Evolutionary conservation across 2,113 vertebrate genomes (phyloP), one percentile per base, ranked within the genome.

Genomic region (Chauna torquata): DNA sequence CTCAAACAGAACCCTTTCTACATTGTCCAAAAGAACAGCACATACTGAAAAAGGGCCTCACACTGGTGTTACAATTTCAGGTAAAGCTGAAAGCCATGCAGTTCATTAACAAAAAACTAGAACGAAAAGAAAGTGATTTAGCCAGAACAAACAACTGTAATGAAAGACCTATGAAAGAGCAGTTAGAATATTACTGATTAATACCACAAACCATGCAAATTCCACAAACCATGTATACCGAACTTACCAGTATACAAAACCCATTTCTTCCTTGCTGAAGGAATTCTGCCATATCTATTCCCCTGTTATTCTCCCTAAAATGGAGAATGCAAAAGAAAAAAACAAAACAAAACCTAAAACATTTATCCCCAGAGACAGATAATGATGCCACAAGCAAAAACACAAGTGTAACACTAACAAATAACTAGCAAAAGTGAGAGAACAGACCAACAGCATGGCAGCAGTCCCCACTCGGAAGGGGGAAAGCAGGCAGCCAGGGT

Each of bases 341-440:
- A 49, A 11, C 23, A 52, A 52, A 42, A 9, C 40, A 65, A 62
- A 54, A 30, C 8, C 11, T 34, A 42, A 71, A 88, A 68, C 30
- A 34, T 27, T 72, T 16, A 38, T 25, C 18, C 40, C 34, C 12
- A 36, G 59, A 28, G 30, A n/a, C 57, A 59, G 34, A 27, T 49
- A 80, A 64, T 0, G 18, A 44, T 66, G 28, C 6, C 17, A 9
- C 14, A 62, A 62, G 30, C 4, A 5, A 54, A 89, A 47, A 5
- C 34, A 40, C 0, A 0, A 93, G 2, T 23, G 45, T 55, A 69
- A 13, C 1, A 2, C 34, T 71, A 52, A 47, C 11, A 62, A 62
- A 7, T 4, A n/a, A 12, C 16, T 12, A 47, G 30, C 2, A 1
- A 78, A 85, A 82, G 45, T 40, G 16, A 57, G 15, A 79, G 36